Percentiles rank a stretch among this genome's conserved stretches.
These are phyloP conservation scores for Dysdera silvatica DNA, from an alignment of 1,140 invertebrate genomes.

Conservation along the genomic window DNA sequence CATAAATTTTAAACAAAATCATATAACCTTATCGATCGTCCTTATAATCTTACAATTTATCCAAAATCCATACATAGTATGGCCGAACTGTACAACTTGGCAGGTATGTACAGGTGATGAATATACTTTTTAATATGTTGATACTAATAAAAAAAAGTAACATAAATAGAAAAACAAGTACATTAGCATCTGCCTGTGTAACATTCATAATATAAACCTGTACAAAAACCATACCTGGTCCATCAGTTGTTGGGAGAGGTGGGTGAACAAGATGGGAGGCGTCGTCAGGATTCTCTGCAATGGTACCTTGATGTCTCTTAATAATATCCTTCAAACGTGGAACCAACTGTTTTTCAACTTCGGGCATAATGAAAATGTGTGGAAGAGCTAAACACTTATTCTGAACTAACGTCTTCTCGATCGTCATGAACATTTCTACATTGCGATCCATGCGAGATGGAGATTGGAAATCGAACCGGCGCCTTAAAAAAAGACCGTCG, in stretches of 20 bases:
- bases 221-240: slow-evolving; percentile 51
- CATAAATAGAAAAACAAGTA: not conserved
- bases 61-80: too few species aligned
- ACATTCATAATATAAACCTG: too few species aligned
- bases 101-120: too few species aligned
- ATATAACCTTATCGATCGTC: too few species aligned
- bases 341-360: slow-evolving; percentile 71
- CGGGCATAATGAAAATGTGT: slow-evolving; percentile 67
- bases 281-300: slow-evolving; percentile 72
- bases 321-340: slow-evolving; percentile 80
- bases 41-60: too few species aligned
- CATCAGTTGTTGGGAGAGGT: slow-evolving; percentile 38
- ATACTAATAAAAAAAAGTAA: not conserved
- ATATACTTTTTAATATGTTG: too few species aligned
- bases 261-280: slow-evolving; percentile 88
- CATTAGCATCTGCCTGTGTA: too few species aligned
- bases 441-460: slow-evolving; percentile 83
- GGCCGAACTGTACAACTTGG: too few species aligned
- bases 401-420: slow-evolving; percentile 74
- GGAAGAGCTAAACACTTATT: slow-evolving; percentile 72
- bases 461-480: slow-evolving; percentile 57
- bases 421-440: slow-evolving; percentile 86
- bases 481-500: slow-evolving; percentile 13
- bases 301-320: slow-evolving; percentile 70
- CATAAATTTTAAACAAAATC: too few species aligned